phyloP scores from a whole-genome alignment of 2,797 vertebrate species.

The Meriones psammophilus region DNA sequence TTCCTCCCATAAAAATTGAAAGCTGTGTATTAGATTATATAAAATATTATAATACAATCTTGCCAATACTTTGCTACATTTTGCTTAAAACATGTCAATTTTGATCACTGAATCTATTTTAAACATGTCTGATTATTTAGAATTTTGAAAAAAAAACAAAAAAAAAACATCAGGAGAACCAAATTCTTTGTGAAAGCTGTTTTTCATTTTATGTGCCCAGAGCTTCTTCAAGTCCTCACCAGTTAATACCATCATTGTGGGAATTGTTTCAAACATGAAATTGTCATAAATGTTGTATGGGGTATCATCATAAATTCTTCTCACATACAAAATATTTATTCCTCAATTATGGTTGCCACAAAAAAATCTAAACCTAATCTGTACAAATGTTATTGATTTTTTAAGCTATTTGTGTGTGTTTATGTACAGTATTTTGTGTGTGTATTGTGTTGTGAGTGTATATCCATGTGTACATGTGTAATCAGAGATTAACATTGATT shows the following conservation, averaged over 20 bases:
- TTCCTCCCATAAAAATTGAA: conserved; percentile 26
- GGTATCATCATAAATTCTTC: neutral
- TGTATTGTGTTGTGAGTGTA: neutral
- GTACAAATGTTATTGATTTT: neutral
- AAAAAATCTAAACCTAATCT: neutral
- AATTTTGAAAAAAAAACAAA: neutral
- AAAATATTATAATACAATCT: neutral
- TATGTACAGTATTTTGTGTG: neutral
- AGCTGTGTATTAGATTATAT: neutral
- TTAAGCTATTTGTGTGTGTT: neutral
- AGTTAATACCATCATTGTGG: neutral
- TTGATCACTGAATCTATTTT: neutral
- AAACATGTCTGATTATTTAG: neutral
- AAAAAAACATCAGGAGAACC: neutral
- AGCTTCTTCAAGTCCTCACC: neutral
- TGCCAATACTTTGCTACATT: neutral
- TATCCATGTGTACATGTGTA: neutral
- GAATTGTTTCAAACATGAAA: neutral
- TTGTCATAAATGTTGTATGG: neutral
- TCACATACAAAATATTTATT: neutral
- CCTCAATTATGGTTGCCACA: neutral
- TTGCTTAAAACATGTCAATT: neutral
- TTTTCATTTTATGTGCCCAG: neutral
- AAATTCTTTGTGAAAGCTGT: neutral
- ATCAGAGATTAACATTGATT: neutral